Base-by-base conservation (phyloP, 2,888 invertebrate genomes). In the Leptogaster cylindrica region DNA sequence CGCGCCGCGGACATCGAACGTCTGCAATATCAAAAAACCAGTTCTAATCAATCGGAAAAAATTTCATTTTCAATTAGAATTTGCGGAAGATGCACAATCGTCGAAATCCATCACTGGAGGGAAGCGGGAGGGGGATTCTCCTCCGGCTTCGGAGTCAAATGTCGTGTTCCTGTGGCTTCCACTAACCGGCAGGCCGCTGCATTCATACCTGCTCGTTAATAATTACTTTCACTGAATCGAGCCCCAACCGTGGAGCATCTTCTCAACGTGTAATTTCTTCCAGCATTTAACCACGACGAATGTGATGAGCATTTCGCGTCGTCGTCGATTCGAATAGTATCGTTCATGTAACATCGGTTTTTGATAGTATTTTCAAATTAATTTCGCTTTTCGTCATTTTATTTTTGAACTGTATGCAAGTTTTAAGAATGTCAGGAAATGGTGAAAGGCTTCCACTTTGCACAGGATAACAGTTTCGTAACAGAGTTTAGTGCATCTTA, bases 161-260 rank as follows among this genome's bases (percentile, higher is more conserved):
- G 50, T 50, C 27, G 50, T 27, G 28, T 23, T 50, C 14, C 8
- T 3, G 28, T 12, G 14, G 27, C 27, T n/a, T n/a, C 31, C 31
- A 31, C 7, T 31, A 31, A 31, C 31, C n/a, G 10, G 10, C 31
- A 6, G 31, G 10, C 10, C 6, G 10, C 31, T 31, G 31, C 10
- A 31, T 10, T 31, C 10, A n/a, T n/a, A n/a, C 10, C 10, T 31
- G 31, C 31, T 23, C 27, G 23, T 50, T 50, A 50, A 27, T 50
- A 50, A 50, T 50, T 50, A 50, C 50, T 50, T 50, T 50, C 50
- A 50, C 50, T 25, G 12, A 50, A 50, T 50, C 50, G 27, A 12
- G 28, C 8, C 14, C 27, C n/a, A 27, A 27, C 50, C 14, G 3
- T 46, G 18, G n/a, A 16, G 20, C 20, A 46, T 46, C 46, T 20